Evolutionary conservation across 2,113 vertebrate species (phyloP).

Genomic region (Apteryx mantelli): DNA sequence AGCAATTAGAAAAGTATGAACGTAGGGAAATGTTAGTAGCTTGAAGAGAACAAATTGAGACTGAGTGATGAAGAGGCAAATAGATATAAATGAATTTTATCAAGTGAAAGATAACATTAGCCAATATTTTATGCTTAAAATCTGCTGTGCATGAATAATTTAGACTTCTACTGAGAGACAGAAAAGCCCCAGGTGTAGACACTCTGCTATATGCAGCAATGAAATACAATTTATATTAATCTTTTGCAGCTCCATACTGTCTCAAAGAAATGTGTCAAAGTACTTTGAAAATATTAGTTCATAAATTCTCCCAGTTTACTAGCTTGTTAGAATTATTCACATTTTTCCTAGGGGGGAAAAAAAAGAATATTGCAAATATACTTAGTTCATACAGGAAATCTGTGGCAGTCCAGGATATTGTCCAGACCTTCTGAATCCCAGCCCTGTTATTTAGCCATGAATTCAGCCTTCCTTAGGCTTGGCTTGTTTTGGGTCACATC

Average conservation of each 20-base stretch:
- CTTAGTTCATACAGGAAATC: neutral
- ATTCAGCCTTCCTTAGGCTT: neutral
- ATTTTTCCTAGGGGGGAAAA: neutral
- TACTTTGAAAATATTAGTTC: neutral
- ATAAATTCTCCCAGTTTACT: conserved; percentile 17
- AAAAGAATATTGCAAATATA: neutral
- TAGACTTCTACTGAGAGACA: neutral
- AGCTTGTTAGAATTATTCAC: neutral
- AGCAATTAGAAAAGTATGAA: neutral
- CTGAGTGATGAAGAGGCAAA: neutral
- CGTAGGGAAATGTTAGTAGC: neutral
- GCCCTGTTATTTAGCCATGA: neutral
- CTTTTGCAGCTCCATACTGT: neutral
- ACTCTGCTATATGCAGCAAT: neutral
- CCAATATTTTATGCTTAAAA: neutral
- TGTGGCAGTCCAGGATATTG: neutral
- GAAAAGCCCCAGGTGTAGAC: neutral
- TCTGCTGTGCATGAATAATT: neutral
- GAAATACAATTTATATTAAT: neutral
- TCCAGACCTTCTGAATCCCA: neutral
- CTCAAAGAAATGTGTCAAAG: neutral
- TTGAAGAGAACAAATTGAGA: neutral
- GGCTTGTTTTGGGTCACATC: neutral
- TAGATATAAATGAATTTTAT: neutral
- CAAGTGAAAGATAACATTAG: neutral